phyloP scores from a whole-genome alignment of 2,888 invertebrate genomes.

The Toxonevra muliebris region DNA sequence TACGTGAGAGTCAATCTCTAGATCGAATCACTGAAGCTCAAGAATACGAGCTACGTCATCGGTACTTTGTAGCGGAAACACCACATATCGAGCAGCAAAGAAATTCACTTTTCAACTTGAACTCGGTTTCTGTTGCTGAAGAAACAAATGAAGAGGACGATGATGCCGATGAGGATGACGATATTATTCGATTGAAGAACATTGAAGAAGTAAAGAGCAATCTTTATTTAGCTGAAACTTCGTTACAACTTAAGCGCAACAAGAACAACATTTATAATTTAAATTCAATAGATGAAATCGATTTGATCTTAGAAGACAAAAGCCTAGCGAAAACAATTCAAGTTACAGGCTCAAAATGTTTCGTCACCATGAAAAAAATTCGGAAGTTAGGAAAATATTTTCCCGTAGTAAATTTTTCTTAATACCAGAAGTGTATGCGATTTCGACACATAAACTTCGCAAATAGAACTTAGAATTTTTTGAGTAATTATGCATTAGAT shows the following conservation, averaged over 20 bases:
- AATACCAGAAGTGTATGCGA: conserved; percentile 39
- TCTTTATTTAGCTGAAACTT: conserved; percentile 51
- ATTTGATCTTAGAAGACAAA: conserved; percentile 62
- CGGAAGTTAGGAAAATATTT: conserved; percentile 74
- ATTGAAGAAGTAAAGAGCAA: conserved; percentile 48
- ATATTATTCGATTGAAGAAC: conserved; percentile 1
- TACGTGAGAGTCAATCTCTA: conserved; percentile 84
- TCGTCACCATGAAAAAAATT: conserved; percentile 68
- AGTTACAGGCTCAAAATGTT: conserved; percentile 62
- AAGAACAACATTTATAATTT: conserved; percentile 57
- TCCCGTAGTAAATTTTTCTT: conserved; percentile 68
- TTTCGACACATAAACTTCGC: conserved; percentile 23
- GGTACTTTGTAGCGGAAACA: conserved; percentile 40
- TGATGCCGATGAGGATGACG: conserved; percentile 39
- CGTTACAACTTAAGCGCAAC: conserved; percentile 48
- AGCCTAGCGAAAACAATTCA: conserved; percentile 62
- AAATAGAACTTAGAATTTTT: conserved; percentile 16
- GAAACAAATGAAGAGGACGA: conserved; percentile 56
- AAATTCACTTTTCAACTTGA: conserved; percentile 54
- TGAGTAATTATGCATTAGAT: conserved; percentile 28
- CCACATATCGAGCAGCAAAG: conserved; percentile 50
- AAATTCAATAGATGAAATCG: conserved; percentile 62
- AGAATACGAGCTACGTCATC: conserved; percentile 68
- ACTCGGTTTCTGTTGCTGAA: conserved; percentile 56
- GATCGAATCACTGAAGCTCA: conserved; percentile 88